A percentile compares a stretch with the other conserved stretches of the same genome.
Conservation (phyloP, 2,888 invertebrate species). For the Trisateles emortualis region DNA sequence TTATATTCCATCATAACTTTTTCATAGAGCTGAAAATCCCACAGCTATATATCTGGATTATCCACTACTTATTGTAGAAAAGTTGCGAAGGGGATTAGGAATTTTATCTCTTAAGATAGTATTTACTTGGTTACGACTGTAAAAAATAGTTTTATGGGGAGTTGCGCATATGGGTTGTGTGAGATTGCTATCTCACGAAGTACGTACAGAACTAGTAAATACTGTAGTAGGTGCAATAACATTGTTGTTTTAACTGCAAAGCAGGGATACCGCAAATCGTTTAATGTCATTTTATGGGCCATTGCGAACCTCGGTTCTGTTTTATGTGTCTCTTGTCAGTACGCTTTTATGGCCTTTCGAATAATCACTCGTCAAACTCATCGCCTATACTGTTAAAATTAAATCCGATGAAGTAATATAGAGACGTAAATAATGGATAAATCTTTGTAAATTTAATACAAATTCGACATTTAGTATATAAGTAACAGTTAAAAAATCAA, state of each 20-base stretch:
- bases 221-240: slow-evolving; percentile 47
- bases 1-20: slow-evolving; percentile 36
- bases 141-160: slow-evolving; percentile 43
- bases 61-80: slow-evolving; percentile 37
- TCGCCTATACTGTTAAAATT: slow-evolving; percentile 30
- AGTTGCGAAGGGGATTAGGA: slow-evolving; percentile 36
- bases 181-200: slow-evolving; percentile 25
- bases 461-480: too few relatives aligned
- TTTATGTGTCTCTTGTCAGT: slow-evolving; percentile 69
- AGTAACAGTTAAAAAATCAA: too few relatives aligned
- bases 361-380: slow-evolving; percentile 60
- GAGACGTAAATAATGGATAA: too few relatives aligned
- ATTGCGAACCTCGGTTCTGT: slow-evolving; percentile 65
- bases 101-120: slow-evolving; percentile 36
- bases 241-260: slow-evolving; percentile 73
- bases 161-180: slow-evolving; percentile 26
- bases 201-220: slow-evolving; percentile 7
- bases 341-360: slow-evolving; percentile 60
- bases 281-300: slow-evolving; percentile 78
- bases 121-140: slow-evolving; percentile 38
- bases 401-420: slow-evolving; percentile 19
- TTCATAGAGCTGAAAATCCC: slow-evolving; percentile 37
- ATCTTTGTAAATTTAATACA: too few relatives aligned
- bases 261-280: slow-evolving; percentile 68
- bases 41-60: slow-evolving; percentile 45